Percentiles rank a stretch among this genome's conserved stretches.
phyloP scores from a whole-genome alignment of 2,888 invertebrate genomes.

The Trisateles emortualis region DNA sequence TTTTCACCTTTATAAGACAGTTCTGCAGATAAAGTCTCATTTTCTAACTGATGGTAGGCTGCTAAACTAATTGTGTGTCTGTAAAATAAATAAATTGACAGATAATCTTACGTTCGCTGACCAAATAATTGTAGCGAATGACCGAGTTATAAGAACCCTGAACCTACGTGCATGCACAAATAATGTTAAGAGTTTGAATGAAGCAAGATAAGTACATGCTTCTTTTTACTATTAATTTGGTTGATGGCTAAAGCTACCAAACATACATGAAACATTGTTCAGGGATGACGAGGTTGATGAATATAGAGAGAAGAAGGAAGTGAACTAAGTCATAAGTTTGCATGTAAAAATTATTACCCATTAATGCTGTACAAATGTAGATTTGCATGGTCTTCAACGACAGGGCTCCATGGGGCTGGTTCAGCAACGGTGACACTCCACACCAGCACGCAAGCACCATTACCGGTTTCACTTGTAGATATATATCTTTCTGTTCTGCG shows the following conservation, averaged over 20 bases:
- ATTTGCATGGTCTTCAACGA: conserved; percentile 95
- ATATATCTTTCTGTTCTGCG: conserved; percentile 78
- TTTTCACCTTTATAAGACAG: conserved; percentile 91
- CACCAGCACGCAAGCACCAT: conserved; percentile 87
- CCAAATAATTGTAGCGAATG: background rate
- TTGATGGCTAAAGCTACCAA: too few relatives aligned
- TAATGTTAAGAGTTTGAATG: too few relatives aligned
- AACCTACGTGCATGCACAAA: too few relatives aligned
- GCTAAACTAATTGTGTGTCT: conserved; percentile 91
- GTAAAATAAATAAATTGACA: conserved; percentile 34
- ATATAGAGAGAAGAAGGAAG: too few relatives aligned
- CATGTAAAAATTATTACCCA: conserved; percentile 71
- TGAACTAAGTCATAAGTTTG: too few relatives aligned
- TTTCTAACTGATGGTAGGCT: conserved; percentile 94
- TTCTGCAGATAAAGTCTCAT: conserved; percentile 94
- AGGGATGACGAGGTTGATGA: too few relatives aligned
- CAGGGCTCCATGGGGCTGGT: conserved; percentile 97
- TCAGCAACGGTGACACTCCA: conserved; percentile 96
- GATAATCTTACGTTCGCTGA: background rate
- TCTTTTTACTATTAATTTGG: too few relatives aligned
- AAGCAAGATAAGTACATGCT: too few relatives aligned
- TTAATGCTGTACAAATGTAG: conserved; percentile 92
- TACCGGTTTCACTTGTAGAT: conserved; percentile 70
- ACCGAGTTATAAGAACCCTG: too few relatives aligned
- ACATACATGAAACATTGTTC: too few relatives aligned